Percentiles rank a stretch among this genome's conserved stretches.
Conservation (phyloP, 2,888 invertebrate genomes). For the Tenodera sinensis region DNA sequence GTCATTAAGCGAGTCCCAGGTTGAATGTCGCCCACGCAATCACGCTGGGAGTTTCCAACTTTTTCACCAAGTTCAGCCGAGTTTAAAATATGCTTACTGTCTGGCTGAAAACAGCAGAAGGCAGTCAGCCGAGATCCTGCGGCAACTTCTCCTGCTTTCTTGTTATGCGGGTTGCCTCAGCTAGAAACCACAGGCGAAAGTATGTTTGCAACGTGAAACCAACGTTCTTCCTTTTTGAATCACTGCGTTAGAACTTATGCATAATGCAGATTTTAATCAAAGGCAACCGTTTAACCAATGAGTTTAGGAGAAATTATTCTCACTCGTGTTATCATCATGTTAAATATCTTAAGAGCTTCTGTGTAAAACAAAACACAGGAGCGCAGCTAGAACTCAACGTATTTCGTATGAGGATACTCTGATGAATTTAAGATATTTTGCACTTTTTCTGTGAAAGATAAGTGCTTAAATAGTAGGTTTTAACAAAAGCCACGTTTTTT, state of each 20-base stretch:
- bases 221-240: background rate
- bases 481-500: no score
- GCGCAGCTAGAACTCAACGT: no score
- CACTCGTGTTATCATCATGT: no score
- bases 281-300: no score
- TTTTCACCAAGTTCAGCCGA: background rate
- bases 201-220: background rate
- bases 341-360: no score
- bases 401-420: no score
- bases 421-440: no score
- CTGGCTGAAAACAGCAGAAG: background rate
- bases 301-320: no score
- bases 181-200: background rate
- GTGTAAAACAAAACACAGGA: no score
- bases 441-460: no score
- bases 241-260: background rate
- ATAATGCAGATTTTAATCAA: no score
- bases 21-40: background rate
- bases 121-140: background rate
- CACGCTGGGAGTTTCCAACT: background rate
- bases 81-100: background rate
- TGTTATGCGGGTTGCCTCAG: background rate
- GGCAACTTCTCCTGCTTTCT: background rate
- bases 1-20: background rate
- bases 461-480: no score